Evolutionary conservation across 2,797 vertebrate genomes (phyloP), one percentile per base, ranked within the genome.

Genomic region (Spatula versicolor): DNA sequence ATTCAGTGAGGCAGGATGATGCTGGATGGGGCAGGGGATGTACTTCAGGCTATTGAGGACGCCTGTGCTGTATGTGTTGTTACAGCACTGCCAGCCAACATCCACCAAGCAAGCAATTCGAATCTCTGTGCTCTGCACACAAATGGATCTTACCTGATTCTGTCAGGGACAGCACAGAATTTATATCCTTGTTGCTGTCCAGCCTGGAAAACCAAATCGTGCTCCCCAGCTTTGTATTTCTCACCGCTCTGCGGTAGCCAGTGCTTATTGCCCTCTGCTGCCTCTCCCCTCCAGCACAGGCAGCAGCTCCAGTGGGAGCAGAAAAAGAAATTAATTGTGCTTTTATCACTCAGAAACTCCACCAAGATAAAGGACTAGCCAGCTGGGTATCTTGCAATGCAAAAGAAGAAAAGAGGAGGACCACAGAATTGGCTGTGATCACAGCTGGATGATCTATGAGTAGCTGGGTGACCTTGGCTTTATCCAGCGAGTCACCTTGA

Each of bases 1-100:
- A 5, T 0, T 4, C 16, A 66, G 31, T 3, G 6, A 46, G 50
- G 66, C 52, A 0, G 14, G 62, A 16, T 35, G 69, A 8, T 45
- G 33, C 50, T 86, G 76, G 33, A 37, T 35, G 21, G 43, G 21
- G 55, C 26, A 41, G 58, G 71, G 33, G n/a, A 19, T 66, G 31
- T 33, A 50, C 23, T 56, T 66, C 41, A 13, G 23, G 80, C 46
- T 73, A 5, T 19, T 62, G 46, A 28, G 25, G 22, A 35, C 6
- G 26, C 55, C 46, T 23, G 11, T 39, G 71, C 56, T 69, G 7
- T 11, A 3, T 5, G 5, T 9, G 13, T 10, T 30, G 25, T 35
- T 31, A 16, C 22, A 48, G 43, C 1, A 0, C 89, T 50, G 39
- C 60, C 39, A 5, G 13, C 15, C 60, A 43, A n/a, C 31, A 25